Evolutionary conservation across 2,113 vertebrate genomes (phyloP).

Genomic region (Cacatua alba): DNA sequence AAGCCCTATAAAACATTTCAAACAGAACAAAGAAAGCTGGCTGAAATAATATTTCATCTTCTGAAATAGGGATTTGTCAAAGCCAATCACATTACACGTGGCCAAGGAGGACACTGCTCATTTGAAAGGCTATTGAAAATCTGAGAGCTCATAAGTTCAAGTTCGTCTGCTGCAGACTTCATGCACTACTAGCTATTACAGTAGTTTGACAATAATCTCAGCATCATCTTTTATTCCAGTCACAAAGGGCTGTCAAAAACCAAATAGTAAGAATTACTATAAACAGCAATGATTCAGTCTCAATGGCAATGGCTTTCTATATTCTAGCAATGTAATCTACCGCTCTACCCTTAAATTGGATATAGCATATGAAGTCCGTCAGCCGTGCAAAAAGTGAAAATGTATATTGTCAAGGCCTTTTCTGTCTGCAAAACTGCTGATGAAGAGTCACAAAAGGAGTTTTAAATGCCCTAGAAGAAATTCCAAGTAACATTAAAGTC

Average conservation of each 20-base stretch:
- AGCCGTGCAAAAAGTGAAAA: slow-evolving; percentile 72
- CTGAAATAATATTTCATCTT: slow-evolving; percentile 53
- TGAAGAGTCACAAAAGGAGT: slow-evolving; percentile 64
- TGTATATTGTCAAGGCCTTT: slow-evolving; percentile 48
- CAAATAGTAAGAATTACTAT: slow-evolving; percentile 72
- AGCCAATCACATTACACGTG: not conserved
- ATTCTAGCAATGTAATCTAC: slow-evolving; percentile 69
- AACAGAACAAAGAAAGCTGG: slow-evolving; percentile 59
- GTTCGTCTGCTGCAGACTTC: slow-evolving; percentile 34
- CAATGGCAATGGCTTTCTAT: slow-evolving; percentile 48
- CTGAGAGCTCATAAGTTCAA: slow-evolving; percentile 25
- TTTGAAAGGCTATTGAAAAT: slow-evolving; percentile 33
- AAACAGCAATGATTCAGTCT: slow-evolving; percentile 59
- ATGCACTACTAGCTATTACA: slow-evolving; percentile 16
- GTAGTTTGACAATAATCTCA: slow-evolving; percentile 27
- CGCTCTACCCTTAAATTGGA: slow-evolving; percentile 70
- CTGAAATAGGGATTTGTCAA: slow-evolving; percentile 50
- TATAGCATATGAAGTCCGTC: slow-evolving; percentile 68
- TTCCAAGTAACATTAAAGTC: slow-evolving; percentile 60
- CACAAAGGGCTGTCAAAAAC: slow-evolving; percentile 66
- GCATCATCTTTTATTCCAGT: slow-evolving; percentile 57
- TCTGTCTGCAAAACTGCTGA: slow-evolving; percentile 65
- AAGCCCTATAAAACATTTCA: slow-evolving; percentile 47
- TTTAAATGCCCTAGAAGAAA: slow-evolving; percentile 69
- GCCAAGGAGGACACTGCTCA: slow-evolving; percentile 44